Conservation (phyloP, 2,888 invertebrate genomes). For the Lamellibrachia satsuma region DNA sequence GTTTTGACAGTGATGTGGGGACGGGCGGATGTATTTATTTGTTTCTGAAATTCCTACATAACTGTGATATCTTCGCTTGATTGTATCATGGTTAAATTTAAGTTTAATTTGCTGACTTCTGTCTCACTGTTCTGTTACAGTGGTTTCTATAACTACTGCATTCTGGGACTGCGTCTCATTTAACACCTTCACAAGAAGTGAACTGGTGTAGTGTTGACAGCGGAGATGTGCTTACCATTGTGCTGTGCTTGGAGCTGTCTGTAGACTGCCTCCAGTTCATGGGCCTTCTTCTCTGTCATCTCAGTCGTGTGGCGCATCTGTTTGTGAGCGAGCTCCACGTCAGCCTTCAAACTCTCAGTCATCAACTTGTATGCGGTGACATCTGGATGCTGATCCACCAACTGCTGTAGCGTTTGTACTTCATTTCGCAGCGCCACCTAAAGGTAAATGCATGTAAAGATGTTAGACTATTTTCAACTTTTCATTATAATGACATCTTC, state of each 20-base stretch:
- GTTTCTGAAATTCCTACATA: too few relatives aligned
- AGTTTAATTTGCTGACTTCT: too few relatives aligned
- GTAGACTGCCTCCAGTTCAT: constrained; percentile 22
- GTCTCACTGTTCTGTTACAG: too few relatives aligned
- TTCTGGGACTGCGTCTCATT: neutral
- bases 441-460: constrained; percentile 24
- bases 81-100: too few relatives aligned
- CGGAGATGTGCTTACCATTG: neutral
- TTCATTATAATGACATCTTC: neutral
- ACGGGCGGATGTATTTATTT: too few relatives aligned
- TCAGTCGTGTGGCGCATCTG: neutral
- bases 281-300: constrained; percentile 18
- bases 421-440: constrained; percentile 41
- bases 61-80: too few relatives aligned
- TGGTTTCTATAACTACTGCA: too few relatives aligned
- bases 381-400: constrained; percentile 49
- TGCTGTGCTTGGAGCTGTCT: constrained; percentile 20
- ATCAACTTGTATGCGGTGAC: constrained; percentile 23
- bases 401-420: constrained; percentile 41
- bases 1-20: too few relatives aligned
- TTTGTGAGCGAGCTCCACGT: constrained; percentile 21
- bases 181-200: neutral
- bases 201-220: neutral
- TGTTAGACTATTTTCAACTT: neutral
- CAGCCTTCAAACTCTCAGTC: constrained; percentile 22